Percentiles rank a stretch among this genome's conserved stretches.
phyloP scores from a whole-genome alignment of 2,113 vertebrate species.

The Rutilus rutilus region DNA sequence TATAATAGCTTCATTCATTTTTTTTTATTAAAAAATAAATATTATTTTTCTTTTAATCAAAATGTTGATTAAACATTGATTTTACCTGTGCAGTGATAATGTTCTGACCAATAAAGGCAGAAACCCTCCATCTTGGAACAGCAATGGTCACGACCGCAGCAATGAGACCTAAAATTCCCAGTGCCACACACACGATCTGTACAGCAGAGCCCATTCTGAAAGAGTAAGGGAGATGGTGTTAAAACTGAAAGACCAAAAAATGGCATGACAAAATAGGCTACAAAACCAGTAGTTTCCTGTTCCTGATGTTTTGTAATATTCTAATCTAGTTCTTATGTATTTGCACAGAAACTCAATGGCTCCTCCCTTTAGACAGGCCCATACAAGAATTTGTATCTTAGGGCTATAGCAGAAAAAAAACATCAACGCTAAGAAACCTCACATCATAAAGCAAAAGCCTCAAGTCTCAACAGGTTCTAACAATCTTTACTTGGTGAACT shows the following conservation, averaged over 20 bases:
- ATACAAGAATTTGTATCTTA: conserved; percentile 54
- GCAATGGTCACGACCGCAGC: conserved; percentile 72
- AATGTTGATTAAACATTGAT: too few species aligned
- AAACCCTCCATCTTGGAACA: conserved; percentile 75
- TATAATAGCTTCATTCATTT: neutral
- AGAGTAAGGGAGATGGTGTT: conserved; percentile 5
- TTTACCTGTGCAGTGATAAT: conserved; percentile 80
- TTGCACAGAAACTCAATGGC: neutral
- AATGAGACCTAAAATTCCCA: conserved; percentile 74
- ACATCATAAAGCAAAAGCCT: neutral
- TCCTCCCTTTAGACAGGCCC: conserved; percentile 43
- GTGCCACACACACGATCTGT: conserved; percentile 73
- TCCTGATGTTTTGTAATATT: neutral
- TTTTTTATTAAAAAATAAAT: too few species aligned
- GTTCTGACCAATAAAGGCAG: conserved; percentile 71
- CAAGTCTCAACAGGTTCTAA: conserved; percentile 64
- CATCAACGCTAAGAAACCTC: conserved; percentile 13
- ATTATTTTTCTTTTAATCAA: too few species aligned
- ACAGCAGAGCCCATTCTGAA: conserved; percentile 75
- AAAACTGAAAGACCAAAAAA: neutral
- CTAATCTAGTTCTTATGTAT: neutral
- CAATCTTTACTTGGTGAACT: neutral
- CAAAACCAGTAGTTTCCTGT: neutral
- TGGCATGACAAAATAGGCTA: neutral
- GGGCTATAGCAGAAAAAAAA: conserved; percentile 52